A percentile compares a stretch with the other conserved stretches of the same genome.
Conservation (phyloP, 2,113 vertebrate genomes). For the Siphamia tubifer region DNA sequence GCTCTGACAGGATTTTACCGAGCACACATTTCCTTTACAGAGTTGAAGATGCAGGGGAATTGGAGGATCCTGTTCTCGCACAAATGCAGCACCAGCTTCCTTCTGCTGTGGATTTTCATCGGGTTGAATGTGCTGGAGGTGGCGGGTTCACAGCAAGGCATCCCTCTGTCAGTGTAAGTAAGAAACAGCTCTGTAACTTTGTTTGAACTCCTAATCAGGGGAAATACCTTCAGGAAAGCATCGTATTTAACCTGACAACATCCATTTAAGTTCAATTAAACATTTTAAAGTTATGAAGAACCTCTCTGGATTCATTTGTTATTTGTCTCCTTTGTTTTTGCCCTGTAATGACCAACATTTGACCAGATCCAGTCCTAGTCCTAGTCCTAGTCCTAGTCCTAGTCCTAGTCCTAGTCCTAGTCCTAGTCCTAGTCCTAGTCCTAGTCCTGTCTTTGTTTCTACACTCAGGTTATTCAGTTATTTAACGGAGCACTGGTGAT, state of each 20-base stretch:
- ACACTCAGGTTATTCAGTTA: background rate
- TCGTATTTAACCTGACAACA: background rate
- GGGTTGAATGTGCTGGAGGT: slow-evolving; percentile 79
- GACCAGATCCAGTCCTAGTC: background rate
- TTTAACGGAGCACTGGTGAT: background rate
- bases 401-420: too few relatives aligned
- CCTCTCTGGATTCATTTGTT: too few relatives aligned
- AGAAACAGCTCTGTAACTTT: slow-evolving; percentile 36
- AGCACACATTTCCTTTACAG: background rate
- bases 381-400: too few relatives aligned
- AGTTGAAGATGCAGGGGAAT: slow-evolving; percentile 75
- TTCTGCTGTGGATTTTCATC: slow-evolving; percentile 81
- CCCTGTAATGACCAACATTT: background rate
- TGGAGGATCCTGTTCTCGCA: slow-evolving; percentile 58
- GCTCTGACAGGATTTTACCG: slow-evolving; percentile 15
- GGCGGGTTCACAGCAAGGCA: slow-evolving; percentile 91
- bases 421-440: too few relatives aligned
- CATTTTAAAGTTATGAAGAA: background rate
- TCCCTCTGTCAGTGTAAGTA: slow-evolving; percentile 90
- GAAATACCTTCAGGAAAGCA: too few relatives aligned
- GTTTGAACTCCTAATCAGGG: background rate
- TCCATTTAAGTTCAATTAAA: background rate
- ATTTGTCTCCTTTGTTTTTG: background rate
- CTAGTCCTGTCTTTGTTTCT: background rate
- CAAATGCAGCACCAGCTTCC: slow-evolving; percentile 65